These are phyloP conservation scores for Lipotes vexillifer DNA, from an alignment of 2,113 vertebrate genomes.

Conservation along the genomic window DNA sequence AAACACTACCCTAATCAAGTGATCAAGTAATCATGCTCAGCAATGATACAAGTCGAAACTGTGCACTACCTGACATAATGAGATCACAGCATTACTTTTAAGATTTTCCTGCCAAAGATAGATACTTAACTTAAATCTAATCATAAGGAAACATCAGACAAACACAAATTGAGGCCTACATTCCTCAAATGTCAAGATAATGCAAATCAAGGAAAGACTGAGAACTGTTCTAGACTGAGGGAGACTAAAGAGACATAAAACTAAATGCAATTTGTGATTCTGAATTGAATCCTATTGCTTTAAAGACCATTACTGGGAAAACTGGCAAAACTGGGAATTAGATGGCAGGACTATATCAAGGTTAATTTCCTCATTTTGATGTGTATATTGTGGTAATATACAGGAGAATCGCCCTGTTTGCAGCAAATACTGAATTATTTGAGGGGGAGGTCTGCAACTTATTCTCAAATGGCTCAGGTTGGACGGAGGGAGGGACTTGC, in stretches of 20 bases:
- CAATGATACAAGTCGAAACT: not conserved
- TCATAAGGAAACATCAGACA: not conserved
- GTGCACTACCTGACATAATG: not conserved
- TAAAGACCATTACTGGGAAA: not conserved
- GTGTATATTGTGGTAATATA: not conserved
- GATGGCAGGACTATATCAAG: not conserved
- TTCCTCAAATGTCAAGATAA: not conserved
- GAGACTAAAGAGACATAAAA: not conserved
- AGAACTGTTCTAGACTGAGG: not conserved
- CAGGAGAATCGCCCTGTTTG: not conserved
- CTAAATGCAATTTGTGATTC: not conserved
- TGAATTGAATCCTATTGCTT: not conserved
- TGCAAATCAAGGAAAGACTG: not conserved
- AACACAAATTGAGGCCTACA: not conserved
- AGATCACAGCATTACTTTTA: not conserved
- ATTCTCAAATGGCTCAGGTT: not conserved
- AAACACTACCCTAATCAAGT: not conserved
- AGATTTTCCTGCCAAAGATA: not conserved
- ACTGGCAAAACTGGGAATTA: not conserved
- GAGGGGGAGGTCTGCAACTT: not conserved
- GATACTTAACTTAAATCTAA: not conserved
- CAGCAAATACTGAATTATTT: not conserved
- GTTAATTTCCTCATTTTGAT: not conserved
- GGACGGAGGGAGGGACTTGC: not conserved
- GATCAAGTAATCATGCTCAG: not conserved